Evolutionary conservation across 30 jellyfish, hydroid and myxozoan genomes (phyloP), one percentile per base, ranked within the genome.

Genomic region (Sanderia malayensis): DNA sequence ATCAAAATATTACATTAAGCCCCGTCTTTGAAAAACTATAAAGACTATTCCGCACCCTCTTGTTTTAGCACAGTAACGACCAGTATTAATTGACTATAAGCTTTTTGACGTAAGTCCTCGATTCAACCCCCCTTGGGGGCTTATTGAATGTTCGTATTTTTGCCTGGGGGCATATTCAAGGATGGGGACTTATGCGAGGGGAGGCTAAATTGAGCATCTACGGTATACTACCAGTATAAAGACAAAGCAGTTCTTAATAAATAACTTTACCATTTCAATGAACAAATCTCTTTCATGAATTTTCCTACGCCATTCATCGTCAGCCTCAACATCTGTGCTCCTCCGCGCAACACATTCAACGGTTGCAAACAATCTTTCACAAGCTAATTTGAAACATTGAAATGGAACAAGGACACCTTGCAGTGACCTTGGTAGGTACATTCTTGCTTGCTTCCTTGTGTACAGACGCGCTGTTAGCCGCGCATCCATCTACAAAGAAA

Each of bases 291-390:
- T 76, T 44, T 76, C 88, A 47, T 10, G 61, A 10, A 76, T 22
- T 29, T 31, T 49, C 19, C 71, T 31, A 0, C 30, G 28, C 88
- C 88, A 76, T n/a, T 58, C 33, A 10, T 61, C 20, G 18, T 76
- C 79, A 0, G 80, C 11, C 25, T 31, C 44, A 2, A 76, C 67
- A 31, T 76, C 88, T 28, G 11, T 33, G 61, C 88, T 76, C 47
- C 73, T 73, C 65, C 27, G 22, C n/a, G 91, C 91, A 66, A 79
- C 41, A 28, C 91, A 79, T 26, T 79, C 91, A 1, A 53, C 91
- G 32, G 53, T 67, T 58, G 77, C 82, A 30, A 66, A 68, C 46
- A 79, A 69, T 44, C 11, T 53, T 27, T 79, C 91, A 34, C 91
- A 79, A 18, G 83, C 77, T 76, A 79, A 28, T 49, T 79, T 68